Conservation (phyloP, 2,113 vertebrate species). For the human (Homo sapiens) region GRCh38 chr6:98829001-98829500, state of each 20-base stretch:
- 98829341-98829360: no score
- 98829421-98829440: slow-evolving; percentile 62
- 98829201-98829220: slow-evolving; percentile 20
- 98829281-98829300: slow-evolving; percentile 71
- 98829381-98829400: slow-evolving; percentile 49
- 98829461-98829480: slow-evolving; percentile 60
- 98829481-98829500: slow-evolving; percentile 11
- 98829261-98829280: slow-evolving; percentile 35
- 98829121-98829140: not conserved
- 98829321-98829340: no score
- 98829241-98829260: slow-evolving; percentile 51
- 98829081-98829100: not conserved
- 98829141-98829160: not conserved
- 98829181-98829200: not conserved
- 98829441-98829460: slow-evolving; percentile 47
- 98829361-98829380: not conserved
- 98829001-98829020: not conserved
- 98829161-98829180: not conserved
- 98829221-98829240: slow-evolving; percentile 36
- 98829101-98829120: not conserved
- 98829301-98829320: not conserved
- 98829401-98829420: slow-evolving; percentile 50
- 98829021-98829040: not conserved
- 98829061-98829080: not conserved
- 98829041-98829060: not conserved